These are phyloP conservation scores for Pachycephus smyrnensis DNA, from an alignment of 2,888 invertebrate species.

Conservation along the genomic window DNA sequence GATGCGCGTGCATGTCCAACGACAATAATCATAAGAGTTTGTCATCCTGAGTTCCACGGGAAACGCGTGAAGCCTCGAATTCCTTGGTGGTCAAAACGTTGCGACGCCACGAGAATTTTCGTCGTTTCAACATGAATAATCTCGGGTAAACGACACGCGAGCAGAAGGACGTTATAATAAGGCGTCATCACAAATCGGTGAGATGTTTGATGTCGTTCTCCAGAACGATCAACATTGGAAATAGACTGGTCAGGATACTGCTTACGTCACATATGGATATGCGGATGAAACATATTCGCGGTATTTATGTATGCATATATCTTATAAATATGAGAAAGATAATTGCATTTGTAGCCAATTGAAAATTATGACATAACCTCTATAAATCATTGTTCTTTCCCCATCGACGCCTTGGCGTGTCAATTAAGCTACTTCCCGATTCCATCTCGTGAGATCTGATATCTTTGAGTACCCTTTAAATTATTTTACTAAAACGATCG, in stretches of 20 bases:
- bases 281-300: background rate
- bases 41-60: background rate
- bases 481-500: background rate
- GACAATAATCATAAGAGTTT: background rate
- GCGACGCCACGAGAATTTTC: background rate
- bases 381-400: too few species aligned
- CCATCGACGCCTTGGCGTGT: too few species aligned
- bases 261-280: background rate
- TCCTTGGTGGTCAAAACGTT: background rate
- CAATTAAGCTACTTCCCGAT: too few species aligned
- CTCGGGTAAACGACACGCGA: background rate
- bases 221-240: background rate
- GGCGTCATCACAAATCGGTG: background rate
- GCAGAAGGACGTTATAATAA: background rate
- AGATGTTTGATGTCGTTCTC: background rate
- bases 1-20: background rate
- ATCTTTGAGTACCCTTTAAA: background rate
- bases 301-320: background rate
- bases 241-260: background rate
- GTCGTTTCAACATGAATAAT: background rate
- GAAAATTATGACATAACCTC: too few species aligned
- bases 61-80: background rate
- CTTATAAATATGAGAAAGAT: too few species aligned
- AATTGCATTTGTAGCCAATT: too few species aligned
- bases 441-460: background rate